These are phyloP conservation scores for Salvelinus fontinalis DNA, from an alignment of 2,113 vertebrate genomes.

Conservation along the genomic window DNA sequence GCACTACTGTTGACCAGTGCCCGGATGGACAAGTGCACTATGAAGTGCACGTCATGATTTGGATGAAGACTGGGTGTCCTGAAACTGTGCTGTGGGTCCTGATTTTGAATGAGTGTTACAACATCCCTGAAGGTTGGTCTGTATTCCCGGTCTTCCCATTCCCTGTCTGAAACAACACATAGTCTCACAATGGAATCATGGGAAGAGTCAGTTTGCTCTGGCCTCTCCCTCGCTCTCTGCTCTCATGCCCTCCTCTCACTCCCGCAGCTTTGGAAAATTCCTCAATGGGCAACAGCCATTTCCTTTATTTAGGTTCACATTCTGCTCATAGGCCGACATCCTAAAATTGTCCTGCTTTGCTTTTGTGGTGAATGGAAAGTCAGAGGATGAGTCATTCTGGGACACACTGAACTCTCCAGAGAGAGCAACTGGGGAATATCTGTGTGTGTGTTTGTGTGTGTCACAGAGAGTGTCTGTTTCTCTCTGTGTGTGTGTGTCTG, in stretches of 20 bases:
- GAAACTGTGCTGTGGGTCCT: not conserved
- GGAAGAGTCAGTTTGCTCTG: constrained; percentile 13
- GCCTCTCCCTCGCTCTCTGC: not conserved
- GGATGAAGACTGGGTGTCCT: not conserved
- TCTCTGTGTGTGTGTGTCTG: no score
- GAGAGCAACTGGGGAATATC: no score
- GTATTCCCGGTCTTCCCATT: not conserved
- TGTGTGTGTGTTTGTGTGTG: constrained; percentile 1
- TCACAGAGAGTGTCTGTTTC: no score
- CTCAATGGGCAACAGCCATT: constrained; percentile 21
- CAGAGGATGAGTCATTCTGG: constrained; percentile 60
- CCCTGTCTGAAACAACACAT: constrained; percentile 3
- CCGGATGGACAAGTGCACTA: no score
- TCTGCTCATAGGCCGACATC: constrained; percentile 22
- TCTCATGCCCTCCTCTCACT: not conserved
- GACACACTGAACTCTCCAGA: constrained; percentile 9
- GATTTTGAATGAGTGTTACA: not conserved
- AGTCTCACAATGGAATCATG: constrained; percentile 24
- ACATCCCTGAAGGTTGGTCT: not conserved
- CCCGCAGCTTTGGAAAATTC: constrained; percentile 18
- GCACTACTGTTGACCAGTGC: no score
- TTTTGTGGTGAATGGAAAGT: constrained; percentile 37
- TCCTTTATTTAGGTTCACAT: constrained; percentile 10
- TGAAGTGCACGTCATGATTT: no score
- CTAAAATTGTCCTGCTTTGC: constrained; percentile 28